Evolutionary conservation across 2,888 invertebrate genomes (phyloP), one percentile per base, ranked within the genome.

Genomic region (Phyllotreta striolata): DNA sequence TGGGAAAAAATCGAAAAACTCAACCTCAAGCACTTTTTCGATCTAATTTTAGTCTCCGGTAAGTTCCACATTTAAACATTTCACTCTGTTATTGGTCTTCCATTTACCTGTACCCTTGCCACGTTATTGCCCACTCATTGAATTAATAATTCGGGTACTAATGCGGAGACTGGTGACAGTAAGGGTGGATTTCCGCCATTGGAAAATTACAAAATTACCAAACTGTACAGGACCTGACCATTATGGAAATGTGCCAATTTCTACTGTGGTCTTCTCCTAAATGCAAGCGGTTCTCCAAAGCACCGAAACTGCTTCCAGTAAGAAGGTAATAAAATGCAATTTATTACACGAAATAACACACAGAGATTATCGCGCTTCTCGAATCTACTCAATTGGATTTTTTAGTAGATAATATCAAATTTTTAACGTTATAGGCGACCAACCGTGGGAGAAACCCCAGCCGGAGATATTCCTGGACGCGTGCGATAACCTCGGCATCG

Each of bases 391-490:
- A 44, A 13, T 44, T 44, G 9, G 44, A 3, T 44, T 44, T 44
- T 6, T 49, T 49, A 1, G 24, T 4, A 3, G 4, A 24, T 24
- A 24, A 24, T 24, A 3, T 24, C 24, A 14, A 10, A 3, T n/a
- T 49, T 5, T 49, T n/a, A n/a, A n/a, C n/a, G n/a, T n/a, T 49
- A 49, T 12, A 49, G 49, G 92, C 12, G 94, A 94, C 82, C 83
- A 91, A 74, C 90, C 91, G 2, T 93, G 91, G 90, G 93, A 93
- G 83, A 95, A 94, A 81, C 94, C 94, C 0, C 87, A 92, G 78
- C 86, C 89, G 70, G 86, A 89, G 78, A 93, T 94, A 81, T 94
- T 94, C 82, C 85, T 89, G 71, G 89, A 91, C 73, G 93, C 93
- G 37, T 93, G 92, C 82, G 87, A 88, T 76, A 85, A 86, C 78